Evolutionary conservation across 2,113 vertebrate species (phyloP), one percentile per base, ranked within the genome.

Genomic region (Peromyscus leucopus): DNA sequence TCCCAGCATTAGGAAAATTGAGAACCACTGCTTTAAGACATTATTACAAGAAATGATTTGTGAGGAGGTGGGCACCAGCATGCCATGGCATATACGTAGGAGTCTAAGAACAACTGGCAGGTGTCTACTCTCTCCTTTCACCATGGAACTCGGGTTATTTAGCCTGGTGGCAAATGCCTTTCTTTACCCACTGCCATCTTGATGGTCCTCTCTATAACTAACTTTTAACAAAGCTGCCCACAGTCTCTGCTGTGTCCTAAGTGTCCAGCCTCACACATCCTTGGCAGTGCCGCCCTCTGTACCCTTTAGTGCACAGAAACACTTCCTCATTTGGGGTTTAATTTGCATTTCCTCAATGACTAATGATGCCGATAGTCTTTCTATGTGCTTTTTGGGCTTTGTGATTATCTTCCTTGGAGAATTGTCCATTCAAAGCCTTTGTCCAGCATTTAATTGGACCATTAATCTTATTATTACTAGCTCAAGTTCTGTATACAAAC

Each of bases 251-350:
- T 0, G 1, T 10, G 24, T 7, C 82, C 78, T 7, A 2, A 3
- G 22, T 39, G 11, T 22, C 24, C 11, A 0, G 0, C 67, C 16
- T 19, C 90, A 1, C 8, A 36, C 4, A 0, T 10, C 51, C 46
- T 63, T 8, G 0, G 9, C 16, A 1, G 0, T 1, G 9, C 31
- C 10, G 13, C 33, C 4, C 79, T 76, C 31, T 31, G 21, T 3
- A 26, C 61, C 69, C 22, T 17, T 31, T 5, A 0, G 0, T 1
- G 4, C 4, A 16, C 22, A 16, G 3, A 55, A 1, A 7, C 0
- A 2, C 7, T 1, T 4, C 22, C 31, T 69, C 46, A 16, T 21
- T 26, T 21, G 7, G 28, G 12, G 5, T 31, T 90, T 28, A 10
- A 5, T 19, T 51, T 26, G 2, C n/a, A 36, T 39, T 22, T 19